These are phyloP conservation scores for Cryptosula pallasiana DNA, from an alignment of 2,888 invertebrate species.

Conservation along the genomic window DNA sequence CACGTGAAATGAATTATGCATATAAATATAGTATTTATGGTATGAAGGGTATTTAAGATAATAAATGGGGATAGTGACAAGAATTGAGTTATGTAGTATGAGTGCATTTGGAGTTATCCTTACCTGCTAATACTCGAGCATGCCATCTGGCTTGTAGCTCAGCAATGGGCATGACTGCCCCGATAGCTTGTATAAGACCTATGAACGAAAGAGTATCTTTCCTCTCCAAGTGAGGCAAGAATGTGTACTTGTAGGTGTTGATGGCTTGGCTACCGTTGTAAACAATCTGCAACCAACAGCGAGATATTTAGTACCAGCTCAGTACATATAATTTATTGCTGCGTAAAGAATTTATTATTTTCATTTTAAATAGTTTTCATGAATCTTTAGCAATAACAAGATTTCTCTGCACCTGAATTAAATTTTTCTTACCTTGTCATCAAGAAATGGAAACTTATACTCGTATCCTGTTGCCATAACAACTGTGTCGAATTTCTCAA, in stretches of 20 bases:
- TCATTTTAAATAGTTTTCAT: too few relatives aligned
- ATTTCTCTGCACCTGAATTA: background rate
- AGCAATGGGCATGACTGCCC: slow-evolving; percentile 54
- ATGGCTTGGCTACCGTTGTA: slow-evolving; percentile 40
- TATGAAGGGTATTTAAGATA: too few relatives aligned
- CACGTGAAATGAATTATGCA: too few relatives aligned
- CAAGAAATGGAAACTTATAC: slow-evolving; percentile 48
- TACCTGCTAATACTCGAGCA: slow-evolving; percentile 39
- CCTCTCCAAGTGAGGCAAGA: slow-evolving; percentile 44
- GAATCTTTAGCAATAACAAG: background rate
- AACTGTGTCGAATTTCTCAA: slow-evolving; percentile 43
- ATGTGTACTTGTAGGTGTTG: slow-evolving; percentile 53
- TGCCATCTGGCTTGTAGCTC: slow-evolving; percentile 53
- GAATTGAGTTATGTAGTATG: too few relatives aligned
- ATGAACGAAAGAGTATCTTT: slow-evolving; percentile 45
- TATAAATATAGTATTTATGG: too few relatives aligned
- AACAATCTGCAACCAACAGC: slow-evolving; percentile 30
- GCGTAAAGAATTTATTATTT: too few relatives aligned
- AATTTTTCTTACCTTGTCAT: slow-evolving; percentile 31
- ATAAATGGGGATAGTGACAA: too few relatives aligned
- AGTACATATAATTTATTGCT: background rate
- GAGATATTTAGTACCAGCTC: background rate
- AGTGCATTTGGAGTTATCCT: too few relatives aligned
- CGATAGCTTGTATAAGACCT: slow-evolving; percentile 54
- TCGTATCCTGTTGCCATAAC: slow-evolving; percentile 54